Evolutionary conservation across 2,113 vertebrate genomes (phyloP).

Genomic region (Chamaetylas fuelleborni): DNA sequence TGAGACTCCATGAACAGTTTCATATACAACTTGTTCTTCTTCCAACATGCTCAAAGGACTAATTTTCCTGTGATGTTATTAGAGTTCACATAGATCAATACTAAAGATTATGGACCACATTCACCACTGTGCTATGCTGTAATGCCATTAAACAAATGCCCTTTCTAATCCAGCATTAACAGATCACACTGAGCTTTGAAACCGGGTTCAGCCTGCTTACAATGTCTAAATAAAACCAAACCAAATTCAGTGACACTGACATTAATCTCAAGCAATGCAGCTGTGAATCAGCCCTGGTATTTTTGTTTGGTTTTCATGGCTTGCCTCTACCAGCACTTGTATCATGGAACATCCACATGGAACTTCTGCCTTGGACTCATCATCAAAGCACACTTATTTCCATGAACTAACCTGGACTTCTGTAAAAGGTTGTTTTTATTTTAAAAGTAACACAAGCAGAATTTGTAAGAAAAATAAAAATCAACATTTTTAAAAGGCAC

Average conservation of each 20-base stretch:
- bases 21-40: neutral
- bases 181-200: neutral
- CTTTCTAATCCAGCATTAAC: conserved; percentile 24
- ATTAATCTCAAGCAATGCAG: neutral
- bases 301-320: neutral
- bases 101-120: neutral
- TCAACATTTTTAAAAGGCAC: neutral
- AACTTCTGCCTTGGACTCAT: neutral
- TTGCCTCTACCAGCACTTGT: neutral
- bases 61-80: neutral
- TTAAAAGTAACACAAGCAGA: neutral
- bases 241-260: neutral
- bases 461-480: neutral
- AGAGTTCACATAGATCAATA: neutral
- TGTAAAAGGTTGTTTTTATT: neutral
- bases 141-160: neutral
- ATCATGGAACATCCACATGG: fast-evolving
- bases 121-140: neutral
- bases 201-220: neutral
- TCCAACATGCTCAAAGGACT: neutral
- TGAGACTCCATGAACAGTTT: neutral
- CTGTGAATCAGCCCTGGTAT: neutral
- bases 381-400: neutral
- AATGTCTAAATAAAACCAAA: neutral
- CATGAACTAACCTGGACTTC: neutral